These are phyloP conservation scores for Ivindomyrus marchei DNA, from an alignment of 2,113 vertebrate species.

Conservation along the genomic window DNA sequence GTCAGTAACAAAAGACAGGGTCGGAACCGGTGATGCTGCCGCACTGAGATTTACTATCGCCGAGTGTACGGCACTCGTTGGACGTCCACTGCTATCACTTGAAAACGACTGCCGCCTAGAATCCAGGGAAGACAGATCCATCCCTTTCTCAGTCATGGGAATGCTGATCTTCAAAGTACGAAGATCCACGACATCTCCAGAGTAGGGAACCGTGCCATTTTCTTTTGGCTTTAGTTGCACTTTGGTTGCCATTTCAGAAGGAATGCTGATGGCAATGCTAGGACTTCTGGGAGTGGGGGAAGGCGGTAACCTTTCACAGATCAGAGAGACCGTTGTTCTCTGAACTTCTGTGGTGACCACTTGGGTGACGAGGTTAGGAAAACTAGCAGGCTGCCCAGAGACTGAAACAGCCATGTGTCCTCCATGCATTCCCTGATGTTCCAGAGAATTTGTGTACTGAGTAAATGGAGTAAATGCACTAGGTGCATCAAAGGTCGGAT, in stretches of 20 bases:
- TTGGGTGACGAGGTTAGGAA: constrained; percentile 63
- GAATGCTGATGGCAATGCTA: constrained; percentile 57
- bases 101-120: constrained; percentile 59
- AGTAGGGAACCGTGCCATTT: constrained; percentile 63
- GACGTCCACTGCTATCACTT: constrained; percentile 61
- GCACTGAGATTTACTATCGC: constrained; percentile 85
- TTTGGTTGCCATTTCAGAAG: constrained; percentile 53
- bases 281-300: constrained; percentile 53
- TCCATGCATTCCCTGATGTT: constrained; percentile 66
- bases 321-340: constrained; percentile 66
- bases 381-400: constrained; percentile 62
- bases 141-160: constrained; percentile 63
- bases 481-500: constrained; percentile 22
- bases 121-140: constrained; percentile 69
- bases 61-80: constrained; percentile 81
- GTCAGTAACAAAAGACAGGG: constrained; percentile 65
- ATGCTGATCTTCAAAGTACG: constrained; percentile 76
- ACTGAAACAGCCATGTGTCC: constrained; percentile 64
- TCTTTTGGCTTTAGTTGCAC: constrained; percentile 58
- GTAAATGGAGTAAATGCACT: constrained; percentile 68
- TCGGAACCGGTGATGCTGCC: constrained; percentile 57
- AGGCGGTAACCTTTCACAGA: constrained; percentile 58
- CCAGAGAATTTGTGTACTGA: constrained; percentile 66
- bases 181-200: constrained; percentile 82
- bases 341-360: constrained; percentile 68